phyloP scores from a whole-genome alignment of 2,888 invertebrate genomes.

The Diarsia rubi region DNA sequence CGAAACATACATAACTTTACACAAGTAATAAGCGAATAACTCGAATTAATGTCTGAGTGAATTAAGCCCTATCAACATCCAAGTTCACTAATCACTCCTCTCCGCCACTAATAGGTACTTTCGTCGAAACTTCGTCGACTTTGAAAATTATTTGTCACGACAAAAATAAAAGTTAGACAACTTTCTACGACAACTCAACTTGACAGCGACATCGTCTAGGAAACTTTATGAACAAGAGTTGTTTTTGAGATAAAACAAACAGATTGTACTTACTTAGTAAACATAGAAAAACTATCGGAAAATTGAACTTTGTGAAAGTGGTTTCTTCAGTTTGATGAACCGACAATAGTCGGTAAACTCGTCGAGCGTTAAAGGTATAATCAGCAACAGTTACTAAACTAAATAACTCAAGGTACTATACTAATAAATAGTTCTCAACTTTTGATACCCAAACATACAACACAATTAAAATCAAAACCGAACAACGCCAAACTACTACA shows the following conservation, averaged over 20 bases:
- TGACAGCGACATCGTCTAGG: conserved; percentile 25
- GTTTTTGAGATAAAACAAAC: conserved; percentile 20
- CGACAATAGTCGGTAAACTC: neutral
- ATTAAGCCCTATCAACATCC: conserved; percentile 34
- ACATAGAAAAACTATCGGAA: conserved; percentile 9
- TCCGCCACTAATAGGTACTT: conserved; percentile 24
- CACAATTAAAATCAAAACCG: conserved; percentile 25
- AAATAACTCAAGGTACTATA: conserved; percentile 1
- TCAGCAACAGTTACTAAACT: neutral
- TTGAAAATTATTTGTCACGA: conserved; percentile 50
- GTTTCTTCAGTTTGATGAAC: neutral
- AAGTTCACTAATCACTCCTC: conserved; percentile 51
- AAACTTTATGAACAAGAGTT: conserved; percentile 41
- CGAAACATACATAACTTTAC: too few relatives aligned
- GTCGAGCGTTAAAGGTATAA: neutral
- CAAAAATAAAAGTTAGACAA: conserved; percentile 45
- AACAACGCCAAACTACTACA: conserved; percentile 29
- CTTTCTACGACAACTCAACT: conserved; percentile 25
- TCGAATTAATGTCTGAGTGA: conserved; percentile 25
- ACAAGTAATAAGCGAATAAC: neutral
- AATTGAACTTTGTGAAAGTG: neutral
- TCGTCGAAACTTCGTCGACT: conserved; percentile 42
- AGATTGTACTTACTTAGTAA: neutral
- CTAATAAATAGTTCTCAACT: conserved; percentile 5
- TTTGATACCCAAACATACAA: neutral